A percentile compares a stretch with the other conserved stretches of the same genome.
Evolutionary conservation across 2,797 vertebrate genomes (phyloP).

Genomic region (Kryptopterus vitreolus): DNA sequence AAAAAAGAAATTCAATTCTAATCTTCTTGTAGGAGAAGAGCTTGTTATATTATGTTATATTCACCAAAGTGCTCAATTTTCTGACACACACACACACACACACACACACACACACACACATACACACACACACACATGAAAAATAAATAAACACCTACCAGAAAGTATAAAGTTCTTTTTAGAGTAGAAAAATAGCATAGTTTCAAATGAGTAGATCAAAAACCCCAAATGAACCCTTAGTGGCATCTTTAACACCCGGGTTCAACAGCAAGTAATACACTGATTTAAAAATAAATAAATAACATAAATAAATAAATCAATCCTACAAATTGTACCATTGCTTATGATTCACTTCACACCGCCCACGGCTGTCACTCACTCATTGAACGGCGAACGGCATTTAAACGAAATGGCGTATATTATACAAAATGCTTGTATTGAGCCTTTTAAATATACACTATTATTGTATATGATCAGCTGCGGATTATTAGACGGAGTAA

Average conservation of each 20-base stretch:
- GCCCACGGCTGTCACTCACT: conserved; percentile 2
- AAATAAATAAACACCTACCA: too few relatives aligned
- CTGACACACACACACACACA: too few relatives aligned
- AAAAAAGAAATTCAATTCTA: too few relatives aligned
- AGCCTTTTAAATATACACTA: not conserved
- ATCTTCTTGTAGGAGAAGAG: too few relatives aligned
- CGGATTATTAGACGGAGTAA: not conserved
- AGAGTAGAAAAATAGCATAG: too few relatives aligned
- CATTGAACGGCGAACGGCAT: not conserved
- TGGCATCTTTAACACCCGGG: not conserved
- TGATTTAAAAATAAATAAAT: not conserved
- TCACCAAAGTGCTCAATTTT: too few relatives aligned
- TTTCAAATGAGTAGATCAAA: too few relatives aligned
- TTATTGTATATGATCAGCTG: not conserved
- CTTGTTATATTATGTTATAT: too few relatives aligned
- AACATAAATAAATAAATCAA: too few relatives aligned
- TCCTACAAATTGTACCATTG: not conserved
- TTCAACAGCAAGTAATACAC: not conserved
- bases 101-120: too few relatives aligned
- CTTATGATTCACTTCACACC: conserved; percentile 10
- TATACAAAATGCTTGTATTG: not conserved
- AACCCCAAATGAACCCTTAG: not conserved
- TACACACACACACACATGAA: too few relatives aligned
- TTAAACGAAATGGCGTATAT: not conserved
- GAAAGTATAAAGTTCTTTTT: too few relatives aligned